Conservation (phyloP, 2,113 vertebrate genomes). For the Ciconia stormi region DNA sequence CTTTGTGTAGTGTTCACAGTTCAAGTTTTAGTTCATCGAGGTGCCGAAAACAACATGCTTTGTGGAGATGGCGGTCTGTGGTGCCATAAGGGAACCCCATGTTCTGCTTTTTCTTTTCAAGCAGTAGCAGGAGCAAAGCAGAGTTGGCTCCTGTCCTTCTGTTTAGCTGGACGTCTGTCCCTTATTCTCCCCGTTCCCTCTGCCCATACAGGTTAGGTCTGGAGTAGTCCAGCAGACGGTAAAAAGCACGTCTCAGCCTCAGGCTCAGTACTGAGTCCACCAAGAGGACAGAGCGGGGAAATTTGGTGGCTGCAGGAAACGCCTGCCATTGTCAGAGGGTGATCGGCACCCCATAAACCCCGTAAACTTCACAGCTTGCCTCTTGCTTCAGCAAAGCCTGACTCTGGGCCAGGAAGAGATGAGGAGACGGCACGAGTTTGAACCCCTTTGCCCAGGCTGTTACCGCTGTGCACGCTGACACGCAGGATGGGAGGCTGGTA, state of each 20-base stretch:
- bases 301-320: neutral
- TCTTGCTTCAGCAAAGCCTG: neutral
- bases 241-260: neutral
- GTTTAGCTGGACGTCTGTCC: neutral
- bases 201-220: neutral
- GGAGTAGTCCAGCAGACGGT: neutral
- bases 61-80: neutral
- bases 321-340: neutral
- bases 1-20: neutral
- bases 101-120: neutral
- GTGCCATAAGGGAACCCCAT: neutral
- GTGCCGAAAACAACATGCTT: neutral
- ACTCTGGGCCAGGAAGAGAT: neutral
- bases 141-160: neutral
- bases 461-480: rapidly evolving
- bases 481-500: neutral
- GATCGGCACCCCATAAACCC: neutral
- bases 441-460: neutral
- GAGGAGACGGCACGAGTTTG: neutral
- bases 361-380: neutral
- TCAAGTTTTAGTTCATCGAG: neutral
- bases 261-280: neutral
- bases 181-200: neutral
- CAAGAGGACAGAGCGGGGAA: neutral
- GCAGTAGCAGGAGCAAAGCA: neutral